Evolutionary conservation across 2,113 vertebrate species (phyloP).

Genomic region (Solenodon paradoxus): DNA sequence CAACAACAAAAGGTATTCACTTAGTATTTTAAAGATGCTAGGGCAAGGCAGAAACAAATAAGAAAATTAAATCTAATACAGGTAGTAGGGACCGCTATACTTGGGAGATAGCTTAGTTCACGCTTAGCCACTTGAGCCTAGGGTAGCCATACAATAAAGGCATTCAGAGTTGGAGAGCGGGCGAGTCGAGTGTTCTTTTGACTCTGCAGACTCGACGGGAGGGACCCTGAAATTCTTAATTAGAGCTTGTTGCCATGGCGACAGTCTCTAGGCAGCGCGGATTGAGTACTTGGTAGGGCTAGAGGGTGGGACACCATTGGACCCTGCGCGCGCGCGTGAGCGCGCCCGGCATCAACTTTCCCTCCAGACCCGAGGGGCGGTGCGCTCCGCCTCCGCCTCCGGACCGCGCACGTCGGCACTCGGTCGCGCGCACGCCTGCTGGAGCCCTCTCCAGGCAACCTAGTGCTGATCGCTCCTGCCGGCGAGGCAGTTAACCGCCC

Average conservation of each 20-base stretch:
- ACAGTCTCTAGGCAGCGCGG: constrained; percentile 73
- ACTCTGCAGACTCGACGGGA: constrained; percentile 55
- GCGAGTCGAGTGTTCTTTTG: background rate
- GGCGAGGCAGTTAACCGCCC: constrained; percentile 59
- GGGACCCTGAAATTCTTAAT: constrained; percentile 68
- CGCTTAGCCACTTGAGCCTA: background rate
- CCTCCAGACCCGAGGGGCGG: constrained; percentile 61
- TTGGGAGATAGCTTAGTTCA: background rate
- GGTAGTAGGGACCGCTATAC: background rate
- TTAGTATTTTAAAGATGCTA: background rate
- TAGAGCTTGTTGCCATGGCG: constrained; percentile 64
- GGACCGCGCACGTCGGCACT: constrained; percentile 74
- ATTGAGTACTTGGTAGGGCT: constrained; percentile 46
- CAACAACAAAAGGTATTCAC: constrained; percentile 20
- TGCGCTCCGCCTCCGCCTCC: constrained; percentile 65
- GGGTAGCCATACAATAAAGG: background rate
- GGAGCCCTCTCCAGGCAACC: constrained; percentile 80
- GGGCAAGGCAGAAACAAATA: background rate
- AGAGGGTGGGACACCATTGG: constrained; percentile 67
- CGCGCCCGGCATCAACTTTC: constrained; percentile 74
- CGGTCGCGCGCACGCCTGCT: constrained; percentile 75
- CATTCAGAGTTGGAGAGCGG: constrained; percentile 30
- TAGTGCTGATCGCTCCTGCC: constrained; percentile 76
- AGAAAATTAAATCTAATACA: constrained; percentile 23
- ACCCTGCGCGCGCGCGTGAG: constrained; percentile 72